Conservation (phyloP, 1,140 invertebrate genomes). For the Liolophura sinensis region DNA sequence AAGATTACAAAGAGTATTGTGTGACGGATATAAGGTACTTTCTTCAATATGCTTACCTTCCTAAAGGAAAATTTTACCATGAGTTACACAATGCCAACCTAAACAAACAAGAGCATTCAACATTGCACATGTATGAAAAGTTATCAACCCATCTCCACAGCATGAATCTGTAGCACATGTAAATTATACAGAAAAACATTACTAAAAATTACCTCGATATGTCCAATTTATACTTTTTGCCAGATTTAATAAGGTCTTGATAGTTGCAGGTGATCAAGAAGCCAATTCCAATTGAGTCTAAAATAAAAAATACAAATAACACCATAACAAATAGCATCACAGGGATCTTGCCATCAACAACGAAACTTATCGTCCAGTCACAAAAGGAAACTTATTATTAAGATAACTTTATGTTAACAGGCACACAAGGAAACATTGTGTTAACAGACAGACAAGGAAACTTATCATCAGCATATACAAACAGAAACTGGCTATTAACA, state of each 20-base stretch:
- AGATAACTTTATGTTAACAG: background rate
- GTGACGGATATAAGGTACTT: background rate
- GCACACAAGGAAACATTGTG: too few species aligned
- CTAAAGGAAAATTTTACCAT: too few species aligned
- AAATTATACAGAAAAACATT: too few species aligned
- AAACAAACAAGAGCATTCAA: too few species aligned
- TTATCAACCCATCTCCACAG: too few species aligned
- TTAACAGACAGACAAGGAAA: background rate
- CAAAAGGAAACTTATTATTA: background rate
- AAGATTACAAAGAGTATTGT: too few species aligned
- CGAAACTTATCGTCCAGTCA: too few species aligned
- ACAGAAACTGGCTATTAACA: background rate
- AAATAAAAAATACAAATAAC: constrained; percentile 11
- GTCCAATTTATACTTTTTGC: constrained; percentile 55
- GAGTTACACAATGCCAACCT: too few species aligned
- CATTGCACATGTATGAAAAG: too few species aligned
- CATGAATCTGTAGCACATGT: too few species aligned
- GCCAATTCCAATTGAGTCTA: constrained; percentile 43
- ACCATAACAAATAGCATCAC: background rate
- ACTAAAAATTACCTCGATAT: constrained; percentile 40
- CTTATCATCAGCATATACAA: background rate
- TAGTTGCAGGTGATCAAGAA: constrained; percentile 48
- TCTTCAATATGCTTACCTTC: background rate
- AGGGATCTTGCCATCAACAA: background rate
- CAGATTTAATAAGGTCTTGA: constrained; percentile 32